Percentiles rank a stretch among this genome's conserved stretches.
Conservation (phyloP, 2,797 vertebrate genomes). For the Dendrocincla tyrannina region DNA sequence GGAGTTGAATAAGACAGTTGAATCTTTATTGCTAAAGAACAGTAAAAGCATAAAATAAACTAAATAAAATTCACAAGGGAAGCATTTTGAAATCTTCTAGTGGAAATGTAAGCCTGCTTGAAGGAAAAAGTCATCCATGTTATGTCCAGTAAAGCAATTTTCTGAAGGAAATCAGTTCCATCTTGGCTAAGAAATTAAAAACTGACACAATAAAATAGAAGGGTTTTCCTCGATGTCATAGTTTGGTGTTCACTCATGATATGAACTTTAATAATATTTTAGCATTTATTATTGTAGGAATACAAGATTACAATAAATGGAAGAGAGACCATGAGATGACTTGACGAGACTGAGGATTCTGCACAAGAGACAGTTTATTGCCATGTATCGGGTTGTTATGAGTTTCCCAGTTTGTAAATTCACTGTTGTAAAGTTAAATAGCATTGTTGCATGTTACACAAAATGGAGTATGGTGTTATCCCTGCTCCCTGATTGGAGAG, state of each 20-base stretch:
- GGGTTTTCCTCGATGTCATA: background rate
- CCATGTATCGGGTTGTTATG: too few species aligned
- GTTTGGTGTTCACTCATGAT: background rate
- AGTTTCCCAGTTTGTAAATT: too few species aligned
- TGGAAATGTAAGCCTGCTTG: background rate
- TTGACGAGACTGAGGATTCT: too few species aligned
- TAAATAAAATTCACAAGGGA: background rate
- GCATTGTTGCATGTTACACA: too few species aligned
- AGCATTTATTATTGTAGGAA: background rate
- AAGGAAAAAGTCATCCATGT: background rate
- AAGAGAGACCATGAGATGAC: too few species aligned
- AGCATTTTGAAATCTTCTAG: background rate
- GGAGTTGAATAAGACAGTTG: background rate
- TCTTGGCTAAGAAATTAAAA: background rate
- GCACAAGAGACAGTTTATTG: too few species aligned
- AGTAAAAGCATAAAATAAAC: background rate
- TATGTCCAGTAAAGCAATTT: background rate
- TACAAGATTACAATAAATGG: too few species aligned
- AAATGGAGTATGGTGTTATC: too few species aligned
- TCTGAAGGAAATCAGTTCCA: background rate
- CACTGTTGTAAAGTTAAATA: too few species aligned
- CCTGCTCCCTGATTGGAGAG: too few species aligned
- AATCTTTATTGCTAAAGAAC: background rate
- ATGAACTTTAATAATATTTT: background rate
- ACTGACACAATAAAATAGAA: background rate